Base-by-base conservation (phyloP, 2,113 vertebrate genomes). In the Argyrosomus japonicus region DNA sequence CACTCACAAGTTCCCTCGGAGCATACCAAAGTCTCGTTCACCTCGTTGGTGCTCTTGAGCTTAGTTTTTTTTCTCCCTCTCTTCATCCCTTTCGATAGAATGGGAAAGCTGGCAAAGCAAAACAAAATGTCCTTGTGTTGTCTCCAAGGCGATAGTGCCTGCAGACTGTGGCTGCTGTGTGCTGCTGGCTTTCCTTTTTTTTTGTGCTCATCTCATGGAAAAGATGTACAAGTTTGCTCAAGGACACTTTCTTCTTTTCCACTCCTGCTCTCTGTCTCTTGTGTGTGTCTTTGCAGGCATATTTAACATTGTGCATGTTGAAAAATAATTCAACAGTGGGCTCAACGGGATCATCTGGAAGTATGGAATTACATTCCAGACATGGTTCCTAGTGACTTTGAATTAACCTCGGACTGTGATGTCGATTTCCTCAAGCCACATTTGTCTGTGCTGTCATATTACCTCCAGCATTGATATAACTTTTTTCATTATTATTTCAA, bases 51-150 rank as follows among this genome's bases (percentile, higher is more conserved):
- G 56, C 79, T 78, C 78, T 78, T 70, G 75, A 76, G 83, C 70
- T 61, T 17, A 19, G 51, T 3, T 58, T 68, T 54, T 58, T 68
- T 54, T 27, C 53, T n/a, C 3, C 10, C 7, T 77, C 62, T 54
- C 68, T 78, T 68, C 60, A 76, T 83, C 89, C 89, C 79, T 79
- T 88, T 87, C 86, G 85, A 89, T 81, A 51, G 54, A 87, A 83
- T 77, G 68, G 73, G 74, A 77, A 83, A 88, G 68, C 83, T 86
- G 84, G 84, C 85, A 78, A 86, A 89, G 90, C 84, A 89, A 89
- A 92, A 91, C 89, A 92, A 91, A 90, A 91, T 91, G 92, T 91
- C 93, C 92, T 94, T 94, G 92, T 88, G 79, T 84, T 80, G 90
- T 91, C 91, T 92, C 90, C 83, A 81, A 88, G 89, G 89, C 84